Evolutionary conservation across 1,140 invertebrate genomes (phyloP), one percentile per base, ranked within the genome.

Genomic region (Plutomurus gul): DNA sequence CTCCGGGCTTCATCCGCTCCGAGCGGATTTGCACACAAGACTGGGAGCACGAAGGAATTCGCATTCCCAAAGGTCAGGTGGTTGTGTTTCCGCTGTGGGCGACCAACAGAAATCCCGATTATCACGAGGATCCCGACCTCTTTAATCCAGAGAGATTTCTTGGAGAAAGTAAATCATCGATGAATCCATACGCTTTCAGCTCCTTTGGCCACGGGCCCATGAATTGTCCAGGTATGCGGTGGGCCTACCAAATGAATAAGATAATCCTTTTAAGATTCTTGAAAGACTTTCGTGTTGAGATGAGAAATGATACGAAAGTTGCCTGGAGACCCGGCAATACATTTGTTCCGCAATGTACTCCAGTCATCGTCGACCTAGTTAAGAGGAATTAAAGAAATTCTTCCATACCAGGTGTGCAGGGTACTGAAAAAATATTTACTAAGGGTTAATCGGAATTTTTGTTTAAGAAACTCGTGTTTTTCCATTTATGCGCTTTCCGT

Each of bases 141-240:
- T 92, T 87, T 79, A 85, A 90, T 3, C 91, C 90, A 0, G 90
- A 91, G 82, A 84, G 91, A 36, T 92, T 79, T 74, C 10, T 82
- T n/a, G 46, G 40, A 33, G 75, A 82, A 27, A 46, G 88, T 3
- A 84, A 87, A 4, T 87, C 89, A 77, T 88, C 89, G 0, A 47
- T 75, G 20, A 40, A 75, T 56, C 49, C 36, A 18, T 91, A 91
- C 72, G 87, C 88, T 10, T 88, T 87, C 80, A 84, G 86, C 39
- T 89, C 90, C 0, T 92, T 92, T 81, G 91, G 91, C 0, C 91
- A 90, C 70, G 91, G 91, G n/a, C 87, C 88, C 4, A 85, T 90
- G 6, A 88, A 86, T 65, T 90, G 65, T 73, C 27, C 40, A 8
- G 79, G 75, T 4, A 39, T 37, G 39, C 18, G 70, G 7, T 77